Conservation (phyloP, 2,797 vertebrate species). For the Chaenodraco wilsoni region DNA sequence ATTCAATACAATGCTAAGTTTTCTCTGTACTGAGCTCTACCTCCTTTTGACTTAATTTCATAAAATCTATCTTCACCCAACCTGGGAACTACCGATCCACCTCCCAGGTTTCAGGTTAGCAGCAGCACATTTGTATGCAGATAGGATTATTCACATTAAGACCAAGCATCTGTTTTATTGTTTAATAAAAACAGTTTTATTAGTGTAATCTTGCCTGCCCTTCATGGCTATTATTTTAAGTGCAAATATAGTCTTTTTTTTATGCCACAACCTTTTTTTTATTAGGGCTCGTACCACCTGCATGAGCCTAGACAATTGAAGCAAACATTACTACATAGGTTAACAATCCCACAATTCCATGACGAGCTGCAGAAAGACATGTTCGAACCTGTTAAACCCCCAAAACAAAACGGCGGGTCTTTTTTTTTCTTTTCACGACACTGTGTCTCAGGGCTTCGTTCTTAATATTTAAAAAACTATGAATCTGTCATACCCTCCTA, state of each 20-base stretch:
- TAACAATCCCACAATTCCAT: background rate
- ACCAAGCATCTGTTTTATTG: constrained; percentile 36
- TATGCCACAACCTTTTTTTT: background rate
- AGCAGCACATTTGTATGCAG: constrained; percentile 27
- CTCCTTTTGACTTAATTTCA: background rate
- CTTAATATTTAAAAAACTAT: too few relatives aligned
- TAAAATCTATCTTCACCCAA: background rate
- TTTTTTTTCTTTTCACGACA: too few relatives aligned
- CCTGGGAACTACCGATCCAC: background rate
- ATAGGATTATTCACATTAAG: constrained; percentile 19
- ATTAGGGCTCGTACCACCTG: background rate
- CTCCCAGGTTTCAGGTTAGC: background rate
- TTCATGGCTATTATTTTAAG: constrained; percentile 9
- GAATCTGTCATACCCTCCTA: too few relatives aligned
- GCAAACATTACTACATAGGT: background rate
- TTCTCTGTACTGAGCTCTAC: background rate
- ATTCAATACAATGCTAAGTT: background rate
- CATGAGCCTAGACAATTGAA: too few relatives aligned
- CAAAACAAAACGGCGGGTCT: too few relatives aligned
- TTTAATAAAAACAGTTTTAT: constrained; percentile 36
- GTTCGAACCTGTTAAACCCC: too few relatives aligned
- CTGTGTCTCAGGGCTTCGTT: too few relatives aligned
- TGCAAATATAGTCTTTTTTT: background rate
- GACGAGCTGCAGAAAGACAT: background rate
- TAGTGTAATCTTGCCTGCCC: constrained; percentile 17